phyloP scores from a whole-genome alignment of 2,888 invertebrate genomes.

The Smittia aterrima region DNA sequence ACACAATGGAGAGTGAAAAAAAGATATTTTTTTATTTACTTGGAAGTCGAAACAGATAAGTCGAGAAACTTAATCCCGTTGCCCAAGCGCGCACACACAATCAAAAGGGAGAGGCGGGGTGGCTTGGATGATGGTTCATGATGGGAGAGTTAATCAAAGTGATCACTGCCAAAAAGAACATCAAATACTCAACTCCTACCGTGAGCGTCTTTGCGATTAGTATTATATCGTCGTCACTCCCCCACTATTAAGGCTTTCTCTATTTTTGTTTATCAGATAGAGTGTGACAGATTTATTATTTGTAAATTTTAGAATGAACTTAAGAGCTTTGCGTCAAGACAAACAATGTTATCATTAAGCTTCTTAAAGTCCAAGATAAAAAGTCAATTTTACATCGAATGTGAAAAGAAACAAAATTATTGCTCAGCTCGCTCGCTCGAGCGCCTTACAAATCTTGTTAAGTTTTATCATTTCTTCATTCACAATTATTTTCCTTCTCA shows the following conservation, averaged over 20 bases:
- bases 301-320: background rate
- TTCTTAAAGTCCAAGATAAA: no score
- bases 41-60: no score
- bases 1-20: no score
- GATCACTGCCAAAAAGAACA: no score
- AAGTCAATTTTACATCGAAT: background rate
- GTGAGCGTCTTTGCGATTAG: no score
- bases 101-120: background rate
- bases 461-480: background rate
- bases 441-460: background rate
- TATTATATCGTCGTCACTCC: background rate
- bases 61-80: no score
- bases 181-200: no score
- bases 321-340: no score
- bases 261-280: background rate
- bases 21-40: no score
- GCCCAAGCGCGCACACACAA: background rate
- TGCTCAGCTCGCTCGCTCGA: background rate
- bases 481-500: background rate
- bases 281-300: background rate
- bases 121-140: no score
- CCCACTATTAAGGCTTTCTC: conserved; percentile 11
- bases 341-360: no score
- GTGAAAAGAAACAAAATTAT: background rate
- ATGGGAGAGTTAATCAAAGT: no score